Conservation (phyloP, 2,888 invertebrate genomes). For the Portevinia maculata region DNA sequence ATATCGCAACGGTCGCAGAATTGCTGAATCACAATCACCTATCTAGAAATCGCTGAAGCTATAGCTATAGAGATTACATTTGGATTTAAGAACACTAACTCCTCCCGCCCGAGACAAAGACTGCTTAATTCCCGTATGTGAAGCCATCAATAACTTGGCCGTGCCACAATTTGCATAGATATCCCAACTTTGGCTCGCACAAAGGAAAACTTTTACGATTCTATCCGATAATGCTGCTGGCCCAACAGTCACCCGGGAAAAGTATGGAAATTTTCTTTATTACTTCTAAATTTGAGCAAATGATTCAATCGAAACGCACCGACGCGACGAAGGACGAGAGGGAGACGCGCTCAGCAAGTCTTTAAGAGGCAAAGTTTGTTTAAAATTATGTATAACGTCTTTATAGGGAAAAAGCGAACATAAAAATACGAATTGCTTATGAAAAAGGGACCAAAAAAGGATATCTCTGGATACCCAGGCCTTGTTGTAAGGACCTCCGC, state of each 20-base stretch:
- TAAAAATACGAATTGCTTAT: slow-evolving; percentile 24
- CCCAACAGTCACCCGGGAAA: slow-evolving; percentile 39
- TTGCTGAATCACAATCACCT: slow-evolving; percentile 56
- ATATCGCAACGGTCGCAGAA: slow-evolving; percentile 54
- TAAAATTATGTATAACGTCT: slow-evolving; percentile 60
- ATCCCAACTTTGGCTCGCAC: slow-evolving; percentile 31
- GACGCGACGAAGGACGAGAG: not conserved
- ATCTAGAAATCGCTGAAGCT: slow-evolving; percentile 11
- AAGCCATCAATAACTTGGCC: slow-evolving; percentile 66
- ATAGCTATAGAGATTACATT: not conserved
- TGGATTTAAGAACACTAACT: not conserved
- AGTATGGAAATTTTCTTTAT: slow-evolving; percentile 69
- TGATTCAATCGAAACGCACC: slow-evolving; percentile 69
- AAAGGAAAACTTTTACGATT: slow-evolving; percentile 58
- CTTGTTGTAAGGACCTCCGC: slow-evolving; percentile 45
- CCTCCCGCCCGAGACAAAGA: slow-evolving; percentile 46
- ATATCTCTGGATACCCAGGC: slow-evolving; percentile 66
- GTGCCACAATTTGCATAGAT: slow-evolving; percentile 59
- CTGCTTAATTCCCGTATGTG: slow-evolving; percentile 70
- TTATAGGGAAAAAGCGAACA: not conserved
- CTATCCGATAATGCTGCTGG: slow-evolving; percentile 12
- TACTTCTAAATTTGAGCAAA: slow-evolving; percentile 72
- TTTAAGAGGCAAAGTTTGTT: slow-evolving; percentile 62
- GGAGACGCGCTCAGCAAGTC: not conserved
- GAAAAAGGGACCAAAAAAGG: slow-evolving; percentile 50